Evolutionary conservation across 2,113 vertebrate species (phyloP).

Genomic region (Austrofundulus limnaeus): DNA sequence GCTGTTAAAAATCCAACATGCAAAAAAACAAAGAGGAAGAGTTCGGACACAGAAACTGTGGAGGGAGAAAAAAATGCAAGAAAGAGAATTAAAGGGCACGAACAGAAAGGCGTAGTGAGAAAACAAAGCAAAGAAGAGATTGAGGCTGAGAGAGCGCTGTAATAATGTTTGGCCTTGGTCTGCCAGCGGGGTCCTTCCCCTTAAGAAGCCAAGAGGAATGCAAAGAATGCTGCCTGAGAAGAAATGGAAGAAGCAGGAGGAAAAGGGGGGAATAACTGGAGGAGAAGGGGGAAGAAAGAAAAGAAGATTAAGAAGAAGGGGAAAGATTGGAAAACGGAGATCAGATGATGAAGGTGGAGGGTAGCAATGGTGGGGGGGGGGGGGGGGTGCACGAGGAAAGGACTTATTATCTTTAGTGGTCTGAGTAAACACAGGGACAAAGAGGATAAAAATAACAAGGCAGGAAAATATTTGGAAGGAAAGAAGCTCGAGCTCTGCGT

Average conservation of each 20-base stretch:
- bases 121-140: slow-evolving; percentile 2
- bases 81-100: background rate
- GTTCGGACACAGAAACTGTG: no score
- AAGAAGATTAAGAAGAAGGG: slow-evolving; percentile 21
- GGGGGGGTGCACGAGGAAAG: slow-evolving; percentile 52
- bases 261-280: slow-evolving; percentile 41
- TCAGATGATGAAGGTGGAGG: slow-evolving; percentile 25
- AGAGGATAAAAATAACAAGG: slow-evolving; percentile 50
- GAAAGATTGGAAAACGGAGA: slow-evolving; percentile 16
- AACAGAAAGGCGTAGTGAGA: slow-evolving; percentile 1
- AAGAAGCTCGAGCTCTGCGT: slow-evolving; percentile 14
- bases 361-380: slow-evolving; percentile 28
- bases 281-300: slow-evolving; percentile 13
- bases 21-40: no score
- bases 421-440: slow-evolving; percentile 62
- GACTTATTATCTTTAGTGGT: slow-evolving; percentile 50
- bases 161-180: slow-evolving; percentile 74
- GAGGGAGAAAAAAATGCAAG: background rate
- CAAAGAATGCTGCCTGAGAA: slow-evolving; percentile 73
- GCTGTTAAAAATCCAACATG: background rate
- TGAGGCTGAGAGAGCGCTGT: slow-evolving; percentile 41
- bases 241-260: slow-evolving; percentile 49
- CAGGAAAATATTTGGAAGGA: slow-evolving; percentile 50
- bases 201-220: slow-evolving; percentile 78
- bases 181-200: slow-evolving; percentile 75